phyloP scores from a whole-genome alignment of 1,140 invertebrate species.

The Steinernema feltiae region DNA sequence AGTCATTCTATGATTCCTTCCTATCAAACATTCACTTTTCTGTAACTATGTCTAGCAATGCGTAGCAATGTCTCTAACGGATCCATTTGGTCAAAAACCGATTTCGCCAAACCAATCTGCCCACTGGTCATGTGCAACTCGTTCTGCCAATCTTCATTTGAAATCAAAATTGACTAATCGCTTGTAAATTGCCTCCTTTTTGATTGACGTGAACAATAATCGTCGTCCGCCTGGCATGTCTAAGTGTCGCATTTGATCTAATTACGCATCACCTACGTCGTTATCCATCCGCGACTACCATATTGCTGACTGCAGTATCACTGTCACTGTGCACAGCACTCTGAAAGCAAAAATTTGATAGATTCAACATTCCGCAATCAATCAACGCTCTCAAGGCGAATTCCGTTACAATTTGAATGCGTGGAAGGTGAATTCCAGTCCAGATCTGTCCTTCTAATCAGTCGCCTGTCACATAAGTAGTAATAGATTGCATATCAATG shows the following conservation, averaged over 20 bases:
- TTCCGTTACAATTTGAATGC: neutral
- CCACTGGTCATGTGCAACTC: neutral
- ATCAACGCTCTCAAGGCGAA: neutral
- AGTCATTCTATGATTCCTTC: too few relatives aligned
- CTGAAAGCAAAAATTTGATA: neutral
- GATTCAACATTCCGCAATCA: neutral
- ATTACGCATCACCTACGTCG: neutral
- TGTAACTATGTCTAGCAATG: too few relatives aligned
- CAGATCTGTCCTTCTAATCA: neutral
- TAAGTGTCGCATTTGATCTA: neutral
- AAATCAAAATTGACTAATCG: slow-evolving; percentile 5
- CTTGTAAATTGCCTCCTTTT: neutral
- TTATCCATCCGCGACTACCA: neutral
- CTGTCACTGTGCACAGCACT: neutral
- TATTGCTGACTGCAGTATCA: neutral
- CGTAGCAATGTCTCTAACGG: too few relatives aligned
- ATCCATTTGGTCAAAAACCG: too few relatives aligned
- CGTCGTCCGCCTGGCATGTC: neutral
- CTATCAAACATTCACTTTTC: too few relatives aligned
- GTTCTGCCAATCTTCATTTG: neutral
- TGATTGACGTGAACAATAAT: neutral
- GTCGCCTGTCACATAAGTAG: slow-evolving; percentile 5
- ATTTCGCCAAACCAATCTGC: neutral
- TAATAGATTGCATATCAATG: neutral
- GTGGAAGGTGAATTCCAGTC: neutral